Evolutionary conservation across 2,888 invertebrate genomes (phyloP).

Genomic region (Bembecia ichneumoniformis): DNA sequence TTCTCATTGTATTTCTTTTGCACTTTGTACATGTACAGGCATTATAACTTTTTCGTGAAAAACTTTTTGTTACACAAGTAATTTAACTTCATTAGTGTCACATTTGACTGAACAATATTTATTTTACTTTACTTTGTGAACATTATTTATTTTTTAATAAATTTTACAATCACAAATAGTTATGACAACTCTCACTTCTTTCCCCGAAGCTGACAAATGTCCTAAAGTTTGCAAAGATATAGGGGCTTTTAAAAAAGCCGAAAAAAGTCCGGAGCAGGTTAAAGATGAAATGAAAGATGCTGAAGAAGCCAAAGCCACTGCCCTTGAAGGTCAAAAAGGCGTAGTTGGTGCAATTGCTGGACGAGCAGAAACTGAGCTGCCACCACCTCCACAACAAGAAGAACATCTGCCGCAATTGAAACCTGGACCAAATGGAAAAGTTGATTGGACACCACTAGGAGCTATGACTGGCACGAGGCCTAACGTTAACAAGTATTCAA

Average conservation of each 20-base stretch:
- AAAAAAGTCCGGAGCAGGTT: constrained; percentile 26
- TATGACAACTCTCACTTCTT: constrained; percentile 20
- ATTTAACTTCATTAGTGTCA: too few relatives aligned
- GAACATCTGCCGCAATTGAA: constrained; percentile 41
- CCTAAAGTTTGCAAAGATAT: constrained; percentile 46
- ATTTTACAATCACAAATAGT: too few relatives aligned
- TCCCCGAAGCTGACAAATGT: constrained; percentile 43
- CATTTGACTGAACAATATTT: too few relatives aligned
- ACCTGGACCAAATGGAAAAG: constrained; percentile 81
- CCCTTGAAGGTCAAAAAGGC: constrained; percentile 13
- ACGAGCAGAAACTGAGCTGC: constrained; percentile 6
- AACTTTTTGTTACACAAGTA: too few relatives aligned
- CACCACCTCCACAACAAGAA: constrained; percentile 19
- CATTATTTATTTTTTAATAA: too few relatives aligned
- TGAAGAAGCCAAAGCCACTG: constrained; percentile 11
- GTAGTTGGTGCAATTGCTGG: constrained; percentile 4
- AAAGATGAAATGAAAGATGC: constrained; percentile 18
- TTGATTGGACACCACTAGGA: constrained; percentile 80
- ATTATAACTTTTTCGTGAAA: too few relatives aligned
- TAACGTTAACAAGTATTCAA: constrained; percentile 81
- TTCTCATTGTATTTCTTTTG: too few relatives aligned
- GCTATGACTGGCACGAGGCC: constrained; percentile 82
- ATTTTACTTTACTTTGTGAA: too few relatives aligned
- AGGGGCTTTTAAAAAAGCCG: constrained; percentile 49
- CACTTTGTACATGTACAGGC: too few relatives aligned